Base-by-base conservation (phyloP, 2,888 invertebrate species). In the Tetheella fluctuosa region DNA sequence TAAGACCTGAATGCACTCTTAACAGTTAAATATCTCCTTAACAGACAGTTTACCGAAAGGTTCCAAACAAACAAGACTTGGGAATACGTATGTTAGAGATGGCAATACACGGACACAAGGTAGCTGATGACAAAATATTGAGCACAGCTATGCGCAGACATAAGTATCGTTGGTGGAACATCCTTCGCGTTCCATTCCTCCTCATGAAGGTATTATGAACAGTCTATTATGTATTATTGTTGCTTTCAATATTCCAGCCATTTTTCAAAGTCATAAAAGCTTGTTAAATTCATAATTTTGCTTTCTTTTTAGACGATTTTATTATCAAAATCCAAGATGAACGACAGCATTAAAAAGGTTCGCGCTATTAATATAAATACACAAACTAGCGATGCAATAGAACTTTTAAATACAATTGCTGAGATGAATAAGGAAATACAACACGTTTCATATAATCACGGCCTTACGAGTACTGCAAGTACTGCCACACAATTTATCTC, bases 71-170 rank as follows among this genome's bases (percentile, higher is more conserved):
- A 60, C 84, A 95, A 8, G 85, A 91, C 25, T 73, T 94, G 6
- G 76, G 79, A 8, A 79, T 93, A 13, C 94, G 94, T 62, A 94
- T 95, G 76, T 58, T 93, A 23, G 95, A 95, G 73, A 85, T 96
- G 78, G 93, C 95, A 0, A 75, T 96, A 12, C 95, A 94, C 74
- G 96, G 96, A 0, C 94, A 94, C 74, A 77, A 87, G n/a, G 92
- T 95, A 1, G 89, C 94, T 0, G 94, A 94, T 54, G 93, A 94
- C 0, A 86, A 92, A 30, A 88, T 95, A 1, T 79, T 94, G 54
- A 74, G 77, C 39, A 80, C 88, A 0, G 94, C 94, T 0, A 65
- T 90, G 13, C 90, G 93, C 17, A 85, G 95, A 48, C 89, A 92
- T 20, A 73, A 48, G 37, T 80, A 73, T 57, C 68, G 54, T 0